Evolutionary conservation across 2,888 invertebrate genomes (phyloP).

Genomic region (Seira musarum): DNA sequence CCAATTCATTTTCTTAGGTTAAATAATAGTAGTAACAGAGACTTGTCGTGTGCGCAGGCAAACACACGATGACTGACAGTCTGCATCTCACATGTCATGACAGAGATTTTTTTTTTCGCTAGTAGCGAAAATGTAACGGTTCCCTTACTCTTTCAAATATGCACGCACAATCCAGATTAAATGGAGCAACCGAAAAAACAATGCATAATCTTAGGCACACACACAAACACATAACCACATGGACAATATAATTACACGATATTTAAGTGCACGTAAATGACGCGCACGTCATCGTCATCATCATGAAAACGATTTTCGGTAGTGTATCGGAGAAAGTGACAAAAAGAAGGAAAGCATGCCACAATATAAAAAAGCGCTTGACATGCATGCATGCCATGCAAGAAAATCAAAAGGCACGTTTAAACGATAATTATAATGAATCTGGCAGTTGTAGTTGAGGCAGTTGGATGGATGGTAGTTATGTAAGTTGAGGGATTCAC

Average conservation of each 20-base stretch:
- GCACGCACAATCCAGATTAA: slow-evolving; percentile 59
- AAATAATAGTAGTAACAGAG: too few relatives aligned
- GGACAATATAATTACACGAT: slow-evolving; percentile 56
- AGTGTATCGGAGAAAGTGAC: slow-evolving; percentile 56
- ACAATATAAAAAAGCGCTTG: too few relatives aligned
- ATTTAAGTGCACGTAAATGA: slow-evolving; percentile 53
- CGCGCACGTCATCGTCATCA: slow-evolving; percentile 46
- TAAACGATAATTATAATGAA: too few relatives aligned
- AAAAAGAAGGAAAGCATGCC: slow-evolving; percentile 15
- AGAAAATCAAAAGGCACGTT: too few relatives aligned
- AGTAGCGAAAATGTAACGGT: slow-evolving; percentile 40
- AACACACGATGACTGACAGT: slow-evolving; percentile 32
- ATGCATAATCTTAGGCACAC: slow-evolving; percentile 25
- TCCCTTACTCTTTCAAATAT: slow-evolving; percentile 28
- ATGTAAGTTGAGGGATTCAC: too few relatives aligned
- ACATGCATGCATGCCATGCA: too few relatives aligned
- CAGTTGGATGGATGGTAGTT: too few relatives aligned
- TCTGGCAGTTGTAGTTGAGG: too few relatives aligned
- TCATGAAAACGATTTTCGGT: slow-evolving; percentile 36
- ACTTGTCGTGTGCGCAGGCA: slow-evolving; percentile 42
- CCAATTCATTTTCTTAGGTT: slow-evolving; percentile 31
- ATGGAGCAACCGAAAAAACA: slow-evolving; percentile 32
- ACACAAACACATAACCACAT: slow-evolving; percentile 26
- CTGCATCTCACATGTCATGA: slow-evolving; percentile 10
- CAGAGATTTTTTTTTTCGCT: too few relatives aligned